Evolutionary conservation across 2,888 invertebrate genomes (phyloP).

Genomic region (Chironomus tentans): DNA sequence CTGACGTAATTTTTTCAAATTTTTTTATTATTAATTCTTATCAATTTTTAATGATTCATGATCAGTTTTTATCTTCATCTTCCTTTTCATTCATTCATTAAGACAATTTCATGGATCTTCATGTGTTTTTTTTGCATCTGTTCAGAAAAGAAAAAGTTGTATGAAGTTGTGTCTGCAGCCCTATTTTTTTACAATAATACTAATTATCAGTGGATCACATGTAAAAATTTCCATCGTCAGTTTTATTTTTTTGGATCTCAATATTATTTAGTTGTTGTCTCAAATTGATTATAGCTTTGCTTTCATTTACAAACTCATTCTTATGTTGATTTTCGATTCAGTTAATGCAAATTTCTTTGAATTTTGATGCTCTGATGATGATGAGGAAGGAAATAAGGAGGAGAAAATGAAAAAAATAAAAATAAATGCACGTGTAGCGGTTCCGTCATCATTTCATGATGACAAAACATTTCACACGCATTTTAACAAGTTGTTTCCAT

Average conservation of each 20-base stretch:
- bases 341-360: too few species aligned
- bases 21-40: conserved; percentile 4
- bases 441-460: too few species aligned
- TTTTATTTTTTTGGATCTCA: not conserved
- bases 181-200: conserved; percentile 22
- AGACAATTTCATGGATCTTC: conserved; percentile 11
- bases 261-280: not conserved
- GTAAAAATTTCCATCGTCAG: conserved; percentile 9
- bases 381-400: too few species aligned
- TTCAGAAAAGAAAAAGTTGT: conserved; percentile 10
- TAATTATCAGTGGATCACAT: conserved; percentile 24
- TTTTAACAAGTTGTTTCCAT: too few species aligned
- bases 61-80: conserved; percentile 13
- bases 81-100: not conserved
- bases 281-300: not conserved
- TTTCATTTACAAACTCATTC: not conserved
- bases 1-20: not conserved
- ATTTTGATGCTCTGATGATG: too few species aligned
- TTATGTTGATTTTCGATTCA: not conserved
- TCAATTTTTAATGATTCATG: conserved; percentile 12
- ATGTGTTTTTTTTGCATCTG: not conserved
- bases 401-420: too few species aligned
- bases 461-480: too few species aligned
- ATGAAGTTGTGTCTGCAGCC: conserved; percentile 5
- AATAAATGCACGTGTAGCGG: too few species aligned